Base-by-base conservation (phyloP, 2,113 vertebrate genomes). In the Thinocorus orbignyianus region DNA sequence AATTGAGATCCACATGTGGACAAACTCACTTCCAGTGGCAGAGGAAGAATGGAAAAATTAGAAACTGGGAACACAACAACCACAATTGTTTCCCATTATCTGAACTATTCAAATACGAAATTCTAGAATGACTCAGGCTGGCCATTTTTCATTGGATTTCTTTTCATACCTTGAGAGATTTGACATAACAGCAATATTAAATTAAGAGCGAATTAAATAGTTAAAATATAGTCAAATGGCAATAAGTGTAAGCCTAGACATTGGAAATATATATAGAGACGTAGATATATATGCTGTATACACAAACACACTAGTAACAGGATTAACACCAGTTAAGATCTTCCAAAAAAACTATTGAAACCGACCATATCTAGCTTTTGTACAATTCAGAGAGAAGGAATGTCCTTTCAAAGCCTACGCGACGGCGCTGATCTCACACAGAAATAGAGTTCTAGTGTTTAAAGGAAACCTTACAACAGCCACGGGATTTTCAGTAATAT, bases 381-480 rank as follows among this genome's bases (percentile, higher is more conserved):
- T 60, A 49, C 64, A 64, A 76, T 79, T 87, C 73, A 88, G 71
- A 90, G 28, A 60, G 65, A 90, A 88, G 37, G 68, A 93, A 90
- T 46, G 24, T 48, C 73, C 70, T 96, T 95, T 92, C 77, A 93
- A 65, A 93, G 86, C 18, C 61, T 52, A 28, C 17, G 48, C 6
- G 7, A 54, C 78, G 42, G 28, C 0, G 0, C 46, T 54, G 91
- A 86, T 68, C 81, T 71, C 77, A 86, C 69, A 70, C 65, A 88
- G 69, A 92, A 91, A 72, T 17, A 87, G 86, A 95, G 51, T 92
- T 93, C 91, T 91, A 90, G 41, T 83, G 94, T 96, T 93, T 94
- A 95, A 92, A 95, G 62, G 90, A 94, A 94, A 94, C 93, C 94
- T 95, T 93, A 94, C 94, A 96, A 78, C 55, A 93, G 81, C 44